These are phyloP conservation scores for Chymomyza amoena DNA, from an alignment of 2,888 invertebrate species.

Conservation along the genomic window DNA sequence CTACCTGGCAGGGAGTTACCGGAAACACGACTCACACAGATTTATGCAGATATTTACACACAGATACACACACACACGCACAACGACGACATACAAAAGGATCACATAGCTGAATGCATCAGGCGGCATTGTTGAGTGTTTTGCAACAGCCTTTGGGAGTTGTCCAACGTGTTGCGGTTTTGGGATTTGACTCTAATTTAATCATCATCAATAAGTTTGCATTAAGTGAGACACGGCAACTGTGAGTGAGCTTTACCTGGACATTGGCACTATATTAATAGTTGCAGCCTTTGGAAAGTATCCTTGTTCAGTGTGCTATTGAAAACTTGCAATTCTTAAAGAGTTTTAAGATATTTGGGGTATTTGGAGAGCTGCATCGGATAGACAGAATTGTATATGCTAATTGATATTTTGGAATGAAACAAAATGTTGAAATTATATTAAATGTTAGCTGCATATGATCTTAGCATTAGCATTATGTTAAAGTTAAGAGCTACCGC, in stretches of 20 bases:
- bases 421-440: too few relatives aligned
- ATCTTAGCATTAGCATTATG: too few relatives aligned
- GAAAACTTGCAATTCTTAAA: background rate
- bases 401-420: too few relatives aligned
- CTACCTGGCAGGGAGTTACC: background rate
- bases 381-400: too few relatives aligned
- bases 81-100: background rate
- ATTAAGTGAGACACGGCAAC: background rate
- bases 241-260: background rate
- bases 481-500: too few relatives aligned
- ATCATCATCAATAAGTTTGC: slow-evolving; percentile 26
- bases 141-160: background rate
- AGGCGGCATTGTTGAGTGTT: background rate
- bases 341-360: too few relatives aligned
- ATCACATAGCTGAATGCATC: background rate
- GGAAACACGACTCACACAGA: background rate
- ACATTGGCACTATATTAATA: background rate
- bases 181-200: slow-evolving; percentile 38
- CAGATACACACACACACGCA: background rate
- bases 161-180: slow-evolving; percentile 5
- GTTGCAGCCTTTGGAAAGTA: background rate
- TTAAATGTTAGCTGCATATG: too few relatives aligned
- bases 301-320: background rate
- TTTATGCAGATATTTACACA: background rate
- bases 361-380: too few relatives aligned